Evolutionary conservation across 1,140 invertebrate genomes (phyloP).

Genomic region (Stegodyphus mimosarum): DNA sequence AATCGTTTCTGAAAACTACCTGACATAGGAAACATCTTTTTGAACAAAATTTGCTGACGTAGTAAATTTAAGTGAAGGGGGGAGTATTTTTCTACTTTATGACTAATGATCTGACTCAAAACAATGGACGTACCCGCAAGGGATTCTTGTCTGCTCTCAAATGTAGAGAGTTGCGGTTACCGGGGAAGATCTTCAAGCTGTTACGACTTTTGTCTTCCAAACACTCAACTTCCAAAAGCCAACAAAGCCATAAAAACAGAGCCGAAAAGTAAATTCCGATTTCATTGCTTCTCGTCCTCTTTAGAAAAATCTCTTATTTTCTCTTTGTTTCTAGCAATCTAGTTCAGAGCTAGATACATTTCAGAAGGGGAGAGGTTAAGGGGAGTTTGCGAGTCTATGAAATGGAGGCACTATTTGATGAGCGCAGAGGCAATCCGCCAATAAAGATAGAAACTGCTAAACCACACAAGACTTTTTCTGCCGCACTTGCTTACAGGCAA

Average conservation of each 20-base stretch:
- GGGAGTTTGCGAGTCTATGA: constrained; percentile 26
- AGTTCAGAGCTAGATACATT: not conserved
- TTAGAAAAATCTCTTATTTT: not conserved
- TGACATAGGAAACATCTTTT: too few relatives aligned
- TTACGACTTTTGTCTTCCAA: not conserved
- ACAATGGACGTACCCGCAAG: too few relatives aligned
- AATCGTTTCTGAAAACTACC: too few relatives aligned
- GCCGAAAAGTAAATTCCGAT: constrained; percentile 41
- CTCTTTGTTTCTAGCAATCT: constrained; percentile 46
- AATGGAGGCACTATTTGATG: constrained; percentile 48
- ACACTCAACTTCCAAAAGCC: not conserved
- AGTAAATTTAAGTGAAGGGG: too few relatives aligned
- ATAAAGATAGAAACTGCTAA: constrained; percentile 45
- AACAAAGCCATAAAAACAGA: not conserved
- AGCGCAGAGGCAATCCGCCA: constrained; percentile 30
- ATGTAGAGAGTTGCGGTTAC: too few relatives aligned
- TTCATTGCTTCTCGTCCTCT: constrained; percentile 34
- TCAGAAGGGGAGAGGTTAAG: not conserved
- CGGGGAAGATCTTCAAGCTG: not conserved
- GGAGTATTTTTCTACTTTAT: too few relatives aligned
- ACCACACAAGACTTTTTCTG: not conserved
- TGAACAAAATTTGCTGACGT: too few relatives aligned
- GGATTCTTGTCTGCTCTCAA: too few relatives aligned
- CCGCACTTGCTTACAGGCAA: constrained; percentile 46
- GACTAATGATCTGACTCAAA: too few relatives aligned